These are phyloP conservation scores for Apodemia hepburni DNA, from an alignment of 2,888 invertebrate genomes.

Conservation along the genomic window DNA sequence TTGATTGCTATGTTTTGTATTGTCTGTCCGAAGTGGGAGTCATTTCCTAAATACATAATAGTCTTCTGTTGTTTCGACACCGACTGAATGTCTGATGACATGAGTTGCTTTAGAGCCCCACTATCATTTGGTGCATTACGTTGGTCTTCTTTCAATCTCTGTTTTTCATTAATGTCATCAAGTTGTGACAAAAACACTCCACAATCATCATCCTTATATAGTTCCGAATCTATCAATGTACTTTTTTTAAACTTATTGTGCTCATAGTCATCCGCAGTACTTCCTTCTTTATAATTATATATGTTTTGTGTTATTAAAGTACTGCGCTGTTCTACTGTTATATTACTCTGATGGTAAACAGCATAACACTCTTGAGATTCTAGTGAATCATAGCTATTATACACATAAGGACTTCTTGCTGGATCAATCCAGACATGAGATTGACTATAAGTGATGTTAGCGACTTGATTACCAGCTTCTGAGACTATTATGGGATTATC, in stretches of 20 bases:
- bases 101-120: slow-evolving; percentile 60
- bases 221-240: slow-evolving; percentile 24
- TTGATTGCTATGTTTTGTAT: slow-evolving; percentile 64
- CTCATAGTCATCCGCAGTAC: slow-evolving; percentile 31
- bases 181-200: slow-evolving; percentile 55
- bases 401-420: slow-evolving; percentile 55
- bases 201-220: slow-evolving; percentile 57
- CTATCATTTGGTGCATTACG: slow-evolving; percentile 47
- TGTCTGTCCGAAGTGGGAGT: slow-evolving; percentile 56
- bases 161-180: slow-evolving; percentile 55
- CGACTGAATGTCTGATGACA: slow-evolving; percentile 59
- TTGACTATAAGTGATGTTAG: slow-evolving; percentile 43
- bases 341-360: slow-evolving; percentile 42
- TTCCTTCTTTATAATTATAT: slow-evolving; percentile 49
- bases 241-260: not conserved
- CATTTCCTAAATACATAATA: slow-evolving; percentile 58
- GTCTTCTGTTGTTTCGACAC: slow-evolving; percentile 59
- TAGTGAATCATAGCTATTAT: slow-evolving; percentile 48
- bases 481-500: slow-evolving; percentile 38
- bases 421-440: slow-evolving; percentile 68
- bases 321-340: slow-evolving; percentile 57
- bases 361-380: slow-evolving; percentile 43
- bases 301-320: slow-evolving; percentile 64
- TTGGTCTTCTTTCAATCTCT: slow-evolving; percentile 24
- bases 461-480: slow-evolving; percentile 39